phyloP scores from a whole-genome alignment of 2,888 invertebrate genomes.

The Pammene aurita region DNA sequence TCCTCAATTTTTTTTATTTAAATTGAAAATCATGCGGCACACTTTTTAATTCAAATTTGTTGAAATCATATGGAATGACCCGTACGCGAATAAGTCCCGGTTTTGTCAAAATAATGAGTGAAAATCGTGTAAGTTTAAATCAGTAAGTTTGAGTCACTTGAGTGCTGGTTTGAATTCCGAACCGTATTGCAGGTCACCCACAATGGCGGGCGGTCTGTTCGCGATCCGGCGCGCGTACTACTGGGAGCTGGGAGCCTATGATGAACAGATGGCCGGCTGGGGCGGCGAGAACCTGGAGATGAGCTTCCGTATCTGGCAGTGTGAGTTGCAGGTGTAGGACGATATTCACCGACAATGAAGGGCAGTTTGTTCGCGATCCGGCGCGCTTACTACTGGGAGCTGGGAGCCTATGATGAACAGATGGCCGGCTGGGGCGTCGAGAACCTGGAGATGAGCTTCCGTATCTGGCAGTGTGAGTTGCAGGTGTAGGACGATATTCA shows the following conservation, averaged over 20 bases:
- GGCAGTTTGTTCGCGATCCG: constrained; percentile 98
- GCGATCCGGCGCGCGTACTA: constrained; percentile 96
- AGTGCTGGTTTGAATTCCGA: no score
- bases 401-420: constrained; percentile 97
- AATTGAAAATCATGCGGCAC: no score
- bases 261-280: constrained; percentile 98
- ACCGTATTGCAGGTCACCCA: constrained; percentile 91
- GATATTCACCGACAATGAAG: constrained; percentile 97
- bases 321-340: background rate
- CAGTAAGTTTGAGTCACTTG: no score
- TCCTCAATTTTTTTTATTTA: no score
- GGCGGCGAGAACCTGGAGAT: constrained; percentile 99
- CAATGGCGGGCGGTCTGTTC: constrained; percentile 99
- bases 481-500: no score
- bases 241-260: constrained; percentile 98
- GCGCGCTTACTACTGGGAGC: constrained; percentile 96
- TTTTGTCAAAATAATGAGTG: no score
- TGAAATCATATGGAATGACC: no score
- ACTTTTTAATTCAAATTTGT: no score
- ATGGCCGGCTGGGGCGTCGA: constrained; percentile 99
- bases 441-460: constrained; percentile 98
- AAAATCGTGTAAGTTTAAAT: no score
- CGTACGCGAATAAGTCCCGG: no score
- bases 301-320: constrained; percentile 92
- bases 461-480: constrained; percentile 84